Evolutionary conservation across 2,113 vertebrate species (phyloP).

Genomic region (Riparia riparia): DNA sequence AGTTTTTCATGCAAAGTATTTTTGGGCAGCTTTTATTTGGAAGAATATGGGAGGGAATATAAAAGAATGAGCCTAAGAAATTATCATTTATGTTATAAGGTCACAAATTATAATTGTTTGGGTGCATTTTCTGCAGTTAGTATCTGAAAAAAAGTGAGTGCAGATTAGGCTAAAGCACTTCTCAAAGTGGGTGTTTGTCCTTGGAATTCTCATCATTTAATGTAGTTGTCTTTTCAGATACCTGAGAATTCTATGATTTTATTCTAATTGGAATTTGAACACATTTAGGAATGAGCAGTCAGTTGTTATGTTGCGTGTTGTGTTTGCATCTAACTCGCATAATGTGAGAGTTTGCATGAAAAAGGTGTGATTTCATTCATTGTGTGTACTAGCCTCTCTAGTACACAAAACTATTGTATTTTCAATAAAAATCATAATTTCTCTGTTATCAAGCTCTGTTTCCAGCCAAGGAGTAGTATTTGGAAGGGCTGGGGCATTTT

Average conservation of each 20-base stretch:
- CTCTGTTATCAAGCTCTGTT: not conserved
- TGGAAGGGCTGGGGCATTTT: not conserved
- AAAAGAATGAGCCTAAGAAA: not conserved
- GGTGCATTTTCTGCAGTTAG: not conserved
- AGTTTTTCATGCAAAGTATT: slow-evolving; percentile 33
- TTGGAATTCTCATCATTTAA: not conserved
- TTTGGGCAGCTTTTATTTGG: slow-evolving; percentile 1
- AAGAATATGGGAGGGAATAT: not conserved
- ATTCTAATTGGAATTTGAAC: not conserved
- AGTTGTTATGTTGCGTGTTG: accelerated
- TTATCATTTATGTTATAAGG: not conserved
- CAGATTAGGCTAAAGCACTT: not conserved
- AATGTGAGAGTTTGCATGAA: not conserved
- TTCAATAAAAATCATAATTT: not conserved
- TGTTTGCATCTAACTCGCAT: not conserved
- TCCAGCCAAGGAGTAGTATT: not conserved
- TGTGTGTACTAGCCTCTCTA: not conserved
- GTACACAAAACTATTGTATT: not conserved
- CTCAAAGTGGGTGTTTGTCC: not conserved
- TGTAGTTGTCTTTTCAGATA: not conserved
- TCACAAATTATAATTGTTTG: not conserved
- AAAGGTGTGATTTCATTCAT: not conserved
- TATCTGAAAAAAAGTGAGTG: not conserved
- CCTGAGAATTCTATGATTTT: not conserved
- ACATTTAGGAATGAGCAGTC: not conserved